Percentiles rank a stretch among this genome's conserved stretches.
Conservation (phyloP, 1,140 invertebrate genomes). For the Drosophila subobscura region DNA sequence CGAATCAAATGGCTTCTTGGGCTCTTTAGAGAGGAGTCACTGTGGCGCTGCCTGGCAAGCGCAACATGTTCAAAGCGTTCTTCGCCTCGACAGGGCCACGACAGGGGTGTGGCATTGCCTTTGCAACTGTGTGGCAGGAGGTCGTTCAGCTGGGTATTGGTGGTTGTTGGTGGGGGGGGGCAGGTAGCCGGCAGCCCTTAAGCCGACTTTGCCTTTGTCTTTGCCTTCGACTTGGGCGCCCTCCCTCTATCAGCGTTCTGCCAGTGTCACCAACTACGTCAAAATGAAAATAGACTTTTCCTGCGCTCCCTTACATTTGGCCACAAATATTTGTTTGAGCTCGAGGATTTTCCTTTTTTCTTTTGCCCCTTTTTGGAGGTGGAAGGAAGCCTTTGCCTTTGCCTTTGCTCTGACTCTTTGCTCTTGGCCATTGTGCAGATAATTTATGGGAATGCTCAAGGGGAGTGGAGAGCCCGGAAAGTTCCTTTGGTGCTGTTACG, state of each 20-base stretch:
- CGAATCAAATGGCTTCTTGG: no score
- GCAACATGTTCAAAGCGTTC: constrained; percentile 70
- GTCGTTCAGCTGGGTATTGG: not conserved
- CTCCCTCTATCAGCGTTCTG: constrained; percentile 31
- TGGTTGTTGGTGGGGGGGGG: constrained; percentile 1
- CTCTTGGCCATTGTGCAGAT: constrained; percentile 63
- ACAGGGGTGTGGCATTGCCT: constrained; percentile 10
- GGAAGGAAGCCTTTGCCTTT: constrained; percentile 24
- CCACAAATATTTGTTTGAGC: no score
- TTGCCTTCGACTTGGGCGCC: constrained; percentile 54
- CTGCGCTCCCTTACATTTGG: constrained; percentile 10
- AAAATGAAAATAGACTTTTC: constrained; percentile 74
- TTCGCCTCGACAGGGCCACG: constrained; percentile 38
- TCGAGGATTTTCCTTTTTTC: constrained; percentile 6
- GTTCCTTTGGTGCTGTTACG: constrained; percentile 31
- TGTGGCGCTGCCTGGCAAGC: constrained; percentile 43
- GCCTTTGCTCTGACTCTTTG: constrained; percentile 55
- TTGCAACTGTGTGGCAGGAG: not conserved
- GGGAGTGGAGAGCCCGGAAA: constrained; percentile 4
- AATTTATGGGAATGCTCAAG: constrained; percentile 53
- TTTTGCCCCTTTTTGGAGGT: no score
- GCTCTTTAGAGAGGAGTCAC: constrained; percentile 19
- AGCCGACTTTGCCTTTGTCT: constrained; percentile 57
- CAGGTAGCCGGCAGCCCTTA: constrained; percentile 45
- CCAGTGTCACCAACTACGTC: constrained; percentile 68